These are phyloP conservation scores for Myodes glareolus DNA, from an alignment of 2,113 vertebrate genomes.

Conservation along the genomic window DNA sequence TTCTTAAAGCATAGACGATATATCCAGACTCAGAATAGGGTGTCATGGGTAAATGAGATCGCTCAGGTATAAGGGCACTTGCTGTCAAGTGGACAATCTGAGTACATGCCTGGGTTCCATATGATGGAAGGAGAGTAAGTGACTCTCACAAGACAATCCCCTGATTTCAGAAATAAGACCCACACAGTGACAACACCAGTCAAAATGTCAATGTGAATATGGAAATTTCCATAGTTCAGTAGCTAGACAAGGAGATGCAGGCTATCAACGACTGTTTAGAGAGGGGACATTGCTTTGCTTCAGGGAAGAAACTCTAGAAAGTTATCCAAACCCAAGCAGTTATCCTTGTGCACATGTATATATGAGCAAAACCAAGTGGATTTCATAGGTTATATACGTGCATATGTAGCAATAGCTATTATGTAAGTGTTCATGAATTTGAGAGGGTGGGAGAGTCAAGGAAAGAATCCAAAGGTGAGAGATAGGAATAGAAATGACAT, in stretches of 20 bases:
- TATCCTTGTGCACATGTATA: neutral
- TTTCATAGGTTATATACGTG: neutral
- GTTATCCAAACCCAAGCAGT: fast-evolving
- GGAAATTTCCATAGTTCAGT: neutral
- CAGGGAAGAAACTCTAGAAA: neutral
- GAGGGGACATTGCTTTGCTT: neutral
- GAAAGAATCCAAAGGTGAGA: neutral
- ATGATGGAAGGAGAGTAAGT: neutral
- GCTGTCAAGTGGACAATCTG: neutral
- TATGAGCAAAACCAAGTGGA: neutral
- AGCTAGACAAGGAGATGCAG: neutral
- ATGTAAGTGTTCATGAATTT: neutral
- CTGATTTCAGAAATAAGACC: neutral
- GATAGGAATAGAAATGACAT: neutral
- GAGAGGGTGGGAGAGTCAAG: neutral
- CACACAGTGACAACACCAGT: neutral
- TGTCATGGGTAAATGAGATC: neutral
- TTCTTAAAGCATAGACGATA: neutral
- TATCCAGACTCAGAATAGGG: neutral
- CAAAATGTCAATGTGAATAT: neutral
- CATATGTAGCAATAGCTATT: too few species aligned
- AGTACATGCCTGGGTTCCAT: neutral
- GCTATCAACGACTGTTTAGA: neutral
- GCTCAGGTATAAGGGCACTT: neutral
- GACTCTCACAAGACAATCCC: neutral